Percentiles rank a stretch among this genome's conserved stretches.
phyloP scores from a whole-genome alignment of 1,140 invertebrate species.

The Drosophila baimaii region DNA sequence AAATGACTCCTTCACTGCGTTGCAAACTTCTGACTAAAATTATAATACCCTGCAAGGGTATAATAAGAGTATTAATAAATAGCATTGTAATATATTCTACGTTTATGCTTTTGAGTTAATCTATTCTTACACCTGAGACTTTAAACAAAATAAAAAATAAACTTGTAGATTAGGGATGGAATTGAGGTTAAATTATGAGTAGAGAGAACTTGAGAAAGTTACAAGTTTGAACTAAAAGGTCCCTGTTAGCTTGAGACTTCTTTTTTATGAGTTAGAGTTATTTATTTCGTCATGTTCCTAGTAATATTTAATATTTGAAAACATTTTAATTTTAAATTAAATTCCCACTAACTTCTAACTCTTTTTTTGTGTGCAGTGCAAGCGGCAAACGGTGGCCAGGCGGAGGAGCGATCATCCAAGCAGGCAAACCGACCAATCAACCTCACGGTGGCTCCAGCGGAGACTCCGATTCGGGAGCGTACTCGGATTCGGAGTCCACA shows the following conservation, averaged over 20 bases:
- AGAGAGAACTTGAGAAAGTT: neutral
- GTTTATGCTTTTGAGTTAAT: too few species aligned
- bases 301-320: too few species aligned
- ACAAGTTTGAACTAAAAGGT: neutral
- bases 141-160: neutral
- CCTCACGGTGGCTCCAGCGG: conserved; percentile 48
- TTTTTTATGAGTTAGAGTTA: neutral
- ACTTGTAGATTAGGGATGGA: neutral
- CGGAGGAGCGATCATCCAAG: conserved; percentile 22
- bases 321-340: neutral
- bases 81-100: too few species aligned
- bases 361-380: conserved; percentile 21
- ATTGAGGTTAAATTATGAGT: neutral
- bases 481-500: conserved; percentile 20
- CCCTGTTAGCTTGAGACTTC: neutral
- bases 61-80: too few species aligned
- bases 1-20: too few species aligned
- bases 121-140: too few species aligned
- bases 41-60: too few species aligned
- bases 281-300: neutral
- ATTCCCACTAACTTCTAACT: neutral
- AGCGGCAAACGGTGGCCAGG: conserved; percentile 18
- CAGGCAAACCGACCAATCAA: conserved; percentile 54
- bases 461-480: conserved; percentile 9
- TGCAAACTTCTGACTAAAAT: too few species aligned